Evolutionary conservation across 2,888 invertebrate genomes (phyloP).

Genomic region (Polylopha cassiicola): DNA sequence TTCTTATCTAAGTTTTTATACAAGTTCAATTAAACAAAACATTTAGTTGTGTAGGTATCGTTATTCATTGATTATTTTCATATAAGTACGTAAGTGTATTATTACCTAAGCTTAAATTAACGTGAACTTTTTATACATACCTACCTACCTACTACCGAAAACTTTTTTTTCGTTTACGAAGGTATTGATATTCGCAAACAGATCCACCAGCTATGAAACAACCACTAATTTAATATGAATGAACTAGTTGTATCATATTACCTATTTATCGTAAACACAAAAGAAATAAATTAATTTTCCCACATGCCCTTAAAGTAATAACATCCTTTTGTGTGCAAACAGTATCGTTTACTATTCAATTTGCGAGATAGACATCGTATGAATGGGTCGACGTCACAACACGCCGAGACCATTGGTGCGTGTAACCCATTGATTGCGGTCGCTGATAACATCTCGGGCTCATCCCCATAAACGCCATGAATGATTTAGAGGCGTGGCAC

Average conservation of each 20-base stretch:
- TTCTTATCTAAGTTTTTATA: neutral
- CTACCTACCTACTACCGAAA: too few relatives aligned
- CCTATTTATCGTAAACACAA: conserved; percentile 38
- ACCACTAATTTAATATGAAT: conserved; percentile 24
- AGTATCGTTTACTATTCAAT: conserved; percentile 68
- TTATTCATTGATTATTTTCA: too few relatives aligned
- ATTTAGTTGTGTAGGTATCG: neutral
- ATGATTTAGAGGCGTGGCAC: conserved; percentile 42
- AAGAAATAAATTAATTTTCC: conserved; percentile 73
- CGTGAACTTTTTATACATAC: too few relatives aligned
- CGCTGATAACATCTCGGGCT: conserved; percentile 49
- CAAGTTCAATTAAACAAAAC: neutral
- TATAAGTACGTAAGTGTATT: too few relatives aligned
- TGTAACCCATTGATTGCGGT: conserved; percentile 48
- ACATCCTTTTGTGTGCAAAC: conserved; percentile 68
- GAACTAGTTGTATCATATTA: conserved; percentile 30
- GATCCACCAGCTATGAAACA: conserved; percentile 19
- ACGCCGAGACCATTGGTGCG: conserved; percentile 57
- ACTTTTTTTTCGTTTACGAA: neutral
- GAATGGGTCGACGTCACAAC: conserved; percentile 70
- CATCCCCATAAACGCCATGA: conserved; percentile 17
- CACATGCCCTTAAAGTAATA: conserved; percentile 75
- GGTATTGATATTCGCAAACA: too few relatives aligned
- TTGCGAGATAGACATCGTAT: conserved; percentile 44
- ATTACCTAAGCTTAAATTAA: too few relatives aligned